Base-by-base conservation (phyloP, 2,113 vertebrate genomes). In the Vulpes vulpes region DNA sequence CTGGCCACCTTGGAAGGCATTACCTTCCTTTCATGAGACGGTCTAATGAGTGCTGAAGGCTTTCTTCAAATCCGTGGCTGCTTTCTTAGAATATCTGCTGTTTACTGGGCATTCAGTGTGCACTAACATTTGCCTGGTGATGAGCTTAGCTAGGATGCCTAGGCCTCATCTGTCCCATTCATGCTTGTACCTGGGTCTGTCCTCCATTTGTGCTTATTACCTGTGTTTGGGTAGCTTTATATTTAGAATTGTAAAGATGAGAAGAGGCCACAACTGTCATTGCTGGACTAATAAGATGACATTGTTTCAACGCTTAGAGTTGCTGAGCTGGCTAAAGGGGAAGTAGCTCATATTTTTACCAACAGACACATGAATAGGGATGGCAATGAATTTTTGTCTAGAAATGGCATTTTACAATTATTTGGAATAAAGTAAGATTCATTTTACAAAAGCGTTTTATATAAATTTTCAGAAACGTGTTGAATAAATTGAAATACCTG, bases 401-500 rank as follows among this genome's bases (percentile, higher is more conserved):
- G 79, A 94, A 95, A 60, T 43, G 27, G 27, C 14, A 8, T 90
- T 96, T 78, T 91, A 65, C 27, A 96, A 4, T 67, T 57, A 65
- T 88, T 35, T 0, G 8, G 11, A 71, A n/a, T n/a, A 74, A 89
- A 89, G 30, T 86, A 82, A 57, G 55, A 79, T 78, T 86, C 30
- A 35, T 65, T 97, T 94, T 88, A 89, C 14, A 62, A 19, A 91
- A 89, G n/a, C 30, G 78, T 93, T 87, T 11, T 57, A 8, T 88
- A 2, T 65, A 89, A 64, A 64, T 79, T 89, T 94, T 69, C 35
- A 93, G 85, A 86, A 94, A 78, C 19, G 74, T 76, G 78, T 93
- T 89, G 12, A 94, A 35, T 11, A 81, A 96, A 53, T 81, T 1
- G 2, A 90, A 88, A 12, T 8, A 59, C 11, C 4, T 69, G 2